phyloP scores from a whole-genome alignment of 2,888 invertebrate species.

The Malthinus flaveolus region DNA sequence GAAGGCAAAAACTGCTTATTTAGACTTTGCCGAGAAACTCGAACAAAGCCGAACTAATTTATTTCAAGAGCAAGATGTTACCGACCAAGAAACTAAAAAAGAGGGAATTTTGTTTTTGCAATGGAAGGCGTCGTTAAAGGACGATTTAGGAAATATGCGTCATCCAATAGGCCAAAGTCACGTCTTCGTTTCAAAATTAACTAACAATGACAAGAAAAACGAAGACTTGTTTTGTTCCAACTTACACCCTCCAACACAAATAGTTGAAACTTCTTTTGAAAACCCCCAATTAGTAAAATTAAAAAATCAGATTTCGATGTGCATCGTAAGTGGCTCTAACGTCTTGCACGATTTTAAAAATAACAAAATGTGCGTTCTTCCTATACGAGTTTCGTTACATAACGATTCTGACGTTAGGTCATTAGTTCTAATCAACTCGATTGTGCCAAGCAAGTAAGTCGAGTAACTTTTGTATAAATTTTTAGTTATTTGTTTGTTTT shows the following conservation, averaged over 20 bases:
- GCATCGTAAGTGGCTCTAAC: constrained; percentile 58
- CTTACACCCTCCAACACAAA: constrained; percentile 47
- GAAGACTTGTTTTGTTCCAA: constrained; percentile 55
- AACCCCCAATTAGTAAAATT: constrained; percentile 37
- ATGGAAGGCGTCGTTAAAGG: constrained; percentile 53
- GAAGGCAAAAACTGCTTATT: constrained; percentile 49
- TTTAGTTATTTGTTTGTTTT: too few relatives aligned
- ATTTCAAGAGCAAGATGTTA: constrained; percentile 39
- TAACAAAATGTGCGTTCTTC: constrained; percentile 66
- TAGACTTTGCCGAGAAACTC: constrained; percentile 56
- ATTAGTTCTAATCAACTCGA: constrained; percentile 64
- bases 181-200: constrained; percentile 53
- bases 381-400: constrained; percentile 68
- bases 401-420: constrained; percentile 65
- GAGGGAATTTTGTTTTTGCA: constrained; percentile 49
- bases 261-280: constrained; percentile 38
- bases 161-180: constrained; percentile 71
- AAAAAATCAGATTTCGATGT: constrained; percentile 17
- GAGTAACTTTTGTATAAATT: constrained; percentile 6
- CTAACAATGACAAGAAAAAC: constrained; percentile 46
- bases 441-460: constrained; percentile 61
- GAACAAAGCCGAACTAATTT: constrained; percentile 46
- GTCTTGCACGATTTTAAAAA: constrained; percentile 66
- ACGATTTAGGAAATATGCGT: constrained; percentile 59
- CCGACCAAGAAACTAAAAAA: constrained; percentile 21